A percentile compares a stretch with the other conserved stretches of the same genome.
These are phyloP conservation scores for Psittacara wagleri DNA, from an alignment of 2,113 vertebrate genomes.

Conservation along the genomic window DNA sequence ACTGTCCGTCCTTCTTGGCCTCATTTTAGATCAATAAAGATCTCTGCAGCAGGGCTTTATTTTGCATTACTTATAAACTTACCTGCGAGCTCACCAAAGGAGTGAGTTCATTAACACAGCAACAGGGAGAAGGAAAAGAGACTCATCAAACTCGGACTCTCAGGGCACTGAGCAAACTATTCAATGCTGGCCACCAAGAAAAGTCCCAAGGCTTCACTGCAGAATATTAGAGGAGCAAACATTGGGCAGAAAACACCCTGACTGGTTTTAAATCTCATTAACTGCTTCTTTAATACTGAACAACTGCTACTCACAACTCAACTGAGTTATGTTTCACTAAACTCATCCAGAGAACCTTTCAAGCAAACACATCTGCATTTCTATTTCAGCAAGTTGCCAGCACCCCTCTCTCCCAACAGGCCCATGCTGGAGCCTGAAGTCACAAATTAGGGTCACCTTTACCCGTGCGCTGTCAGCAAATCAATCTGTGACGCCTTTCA, in stretches of 20 bases:
- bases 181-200: neutral
- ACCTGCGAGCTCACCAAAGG: neutral
- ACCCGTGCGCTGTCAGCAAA: neutral
- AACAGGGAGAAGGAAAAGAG: neutral
- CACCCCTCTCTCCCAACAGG: neutral
- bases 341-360: neutral
- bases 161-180: neutral
- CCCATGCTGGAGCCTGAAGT: neutral
- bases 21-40: neutral
- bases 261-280: neutral
- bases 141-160: neutral
- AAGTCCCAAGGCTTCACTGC: neutral
- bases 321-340: neutral
- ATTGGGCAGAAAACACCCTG: neutral
- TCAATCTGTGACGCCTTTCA: neutral
- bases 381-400: neutral
- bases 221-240: neutral
- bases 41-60: neutral
- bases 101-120: neutral
- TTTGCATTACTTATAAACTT: neutral
- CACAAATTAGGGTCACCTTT: constrained; percentile 54
- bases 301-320: neutral
- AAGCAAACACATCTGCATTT: neutral
- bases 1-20: neutral
- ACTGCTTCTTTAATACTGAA: neutral